Conservation (phyloP, 2,797 vertebrate species). For the Todus mexicanus region DNA sequence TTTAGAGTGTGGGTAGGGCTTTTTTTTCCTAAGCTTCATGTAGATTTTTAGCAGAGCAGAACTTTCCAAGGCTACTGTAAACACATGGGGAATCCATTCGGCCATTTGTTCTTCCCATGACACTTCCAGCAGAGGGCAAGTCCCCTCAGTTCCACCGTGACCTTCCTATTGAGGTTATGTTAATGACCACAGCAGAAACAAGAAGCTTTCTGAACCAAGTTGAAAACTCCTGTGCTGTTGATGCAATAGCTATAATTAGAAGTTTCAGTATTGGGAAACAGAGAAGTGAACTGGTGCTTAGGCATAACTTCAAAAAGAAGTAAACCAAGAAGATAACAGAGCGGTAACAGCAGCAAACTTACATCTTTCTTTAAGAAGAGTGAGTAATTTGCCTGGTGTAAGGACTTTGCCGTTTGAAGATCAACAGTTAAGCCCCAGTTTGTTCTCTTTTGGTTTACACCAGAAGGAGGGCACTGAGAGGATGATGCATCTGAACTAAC, state of each 20-base stretch:
- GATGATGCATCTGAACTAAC: not conserved
- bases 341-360: not conserved
- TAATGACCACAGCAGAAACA: not conserved
- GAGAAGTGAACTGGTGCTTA: not conserved
- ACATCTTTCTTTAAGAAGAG: not conserved
- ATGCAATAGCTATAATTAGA: not conserved
- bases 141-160: not conserved
- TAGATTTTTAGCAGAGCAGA: slow-evolving; percentile 5
- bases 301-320: not conserved
- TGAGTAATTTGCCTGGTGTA: not conserved
- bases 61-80: not conserved
- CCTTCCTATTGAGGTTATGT: not conserved
- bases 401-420: not conserved
- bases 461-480: not conserved
- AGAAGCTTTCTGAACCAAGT: not conserved
- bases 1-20: not conserved
- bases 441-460: not conserved
- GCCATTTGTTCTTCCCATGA: slow-evolving; percentile 54
- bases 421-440: not conserved
- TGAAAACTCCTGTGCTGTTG: not conserved
- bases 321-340: not conserved
- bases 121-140: slow-evolving; percentile 4
- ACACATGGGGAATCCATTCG: not conserved
- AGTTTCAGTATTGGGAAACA: not conserved
- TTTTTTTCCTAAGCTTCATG: not conserved